A percentile compares a stretch with the other conserved stretches of the same genome.
Conservation (phyloP, 2,113 vertebrate species). For the Cochlearius cochlearius region DNA sequence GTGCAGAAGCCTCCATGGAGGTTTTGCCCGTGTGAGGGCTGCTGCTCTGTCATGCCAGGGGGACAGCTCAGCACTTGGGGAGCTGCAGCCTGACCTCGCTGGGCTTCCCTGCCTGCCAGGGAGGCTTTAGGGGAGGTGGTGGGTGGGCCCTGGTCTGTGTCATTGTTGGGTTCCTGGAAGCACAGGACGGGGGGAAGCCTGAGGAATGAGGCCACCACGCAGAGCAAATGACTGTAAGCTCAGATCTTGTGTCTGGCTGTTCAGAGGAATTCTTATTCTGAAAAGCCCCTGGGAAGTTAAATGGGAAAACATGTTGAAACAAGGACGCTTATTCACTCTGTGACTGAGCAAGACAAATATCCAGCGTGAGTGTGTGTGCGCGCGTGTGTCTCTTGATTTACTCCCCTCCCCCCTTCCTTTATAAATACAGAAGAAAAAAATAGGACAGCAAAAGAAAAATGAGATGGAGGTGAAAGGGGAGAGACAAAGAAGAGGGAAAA, state of each 20-base stretch:
- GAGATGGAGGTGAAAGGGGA: background rate
- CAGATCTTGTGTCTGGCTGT: background rate
- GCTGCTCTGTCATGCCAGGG: background rate
- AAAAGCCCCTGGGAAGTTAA: conserved; percentile 36
- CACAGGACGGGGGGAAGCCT: background rate
- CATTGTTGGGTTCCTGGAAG: background rate
- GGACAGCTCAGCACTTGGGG: background rate
- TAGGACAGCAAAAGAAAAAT: background rate
- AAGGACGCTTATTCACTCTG: conserved; percentile 42
- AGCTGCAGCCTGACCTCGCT: background rate
- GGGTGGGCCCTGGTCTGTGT: background rate
- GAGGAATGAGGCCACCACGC: background rate
- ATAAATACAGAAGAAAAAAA: background rate
- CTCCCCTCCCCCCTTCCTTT: background rate
- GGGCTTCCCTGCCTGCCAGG: background rate
- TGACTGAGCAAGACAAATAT: conserved; percentile 48
- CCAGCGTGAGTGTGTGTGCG: background rate
- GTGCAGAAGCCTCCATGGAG: fast-evolving
- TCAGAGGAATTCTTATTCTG: background rate
- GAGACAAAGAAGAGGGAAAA: background rate
- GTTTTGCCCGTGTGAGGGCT: fast-evolving
- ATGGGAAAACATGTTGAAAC: conserved; percentile 54
- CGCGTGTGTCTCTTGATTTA: background rate
- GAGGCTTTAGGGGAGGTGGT: background rate
- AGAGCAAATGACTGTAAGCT: background rate